Base-by-base conservation (phyloP, 2,888 invertebrate genomes). In the Latheticus oryzae region DNA sequence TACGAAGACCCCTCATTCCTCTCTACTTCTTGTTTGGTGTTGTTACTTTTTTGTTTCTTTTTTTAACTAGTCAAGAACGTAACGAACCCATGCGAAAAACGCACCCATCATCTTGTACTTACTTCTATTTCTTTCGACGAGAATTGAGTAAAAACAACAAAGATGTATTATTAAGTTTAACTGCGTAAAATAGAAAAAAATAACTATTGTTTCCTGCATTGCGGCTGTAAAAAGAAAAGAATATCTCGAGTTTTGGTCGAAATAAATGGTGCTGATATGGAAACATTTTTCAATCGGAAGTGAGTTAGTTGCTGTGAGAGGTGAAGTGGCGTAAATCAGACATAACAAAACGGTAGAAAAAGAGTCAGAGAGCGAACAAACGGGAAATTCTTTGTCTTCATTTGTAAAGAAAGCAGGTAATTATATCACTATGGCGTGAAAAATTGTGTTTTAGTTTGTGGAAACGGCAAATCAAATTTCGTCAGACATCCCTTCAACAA, bases 251-350 rank as follows among this genome's bases (percentile, higher is more conserved):
- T 24, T 35, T 23, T 56, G 61, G 51, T 42, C 55, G n/a, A 64
- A 67, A 68, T 67, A 67, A 67, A 67, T 70, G 67, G 67, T 52
- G 60, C 60, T 62, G 68, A 69, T 70, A 70, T 66, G 68, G 66
- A 66, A 67, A 63, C 68, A 68, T 70, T 70, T 69, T 68, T 68
- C 70, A 67, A 66, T 67, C 52, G 42, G 58, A 38, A 58, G 56
- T 57, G 53, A 53, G 61, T 57, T 54, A 48, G 57, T 42, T 58
- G 54, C 48, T 43, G 40, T 19, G 23, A 48, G 28, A 38, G 32
- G 42, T 38, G 48, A 40, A 42, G 42, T 50, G 50, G 42, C 56
- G 50, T 57, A 43, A 57, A 57, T 51, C 55, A 47, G 48, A 55
- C 45, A 30, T 43, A 45, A 17, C 30, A 30, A 19, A 32, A 47